A percentile compares a stretch with the other conserved stretches of the same genome.
phyloP scores from a whole-genome alignment of 2,113 vertebrate species.

The Bostrychus sinensis region DNA sequence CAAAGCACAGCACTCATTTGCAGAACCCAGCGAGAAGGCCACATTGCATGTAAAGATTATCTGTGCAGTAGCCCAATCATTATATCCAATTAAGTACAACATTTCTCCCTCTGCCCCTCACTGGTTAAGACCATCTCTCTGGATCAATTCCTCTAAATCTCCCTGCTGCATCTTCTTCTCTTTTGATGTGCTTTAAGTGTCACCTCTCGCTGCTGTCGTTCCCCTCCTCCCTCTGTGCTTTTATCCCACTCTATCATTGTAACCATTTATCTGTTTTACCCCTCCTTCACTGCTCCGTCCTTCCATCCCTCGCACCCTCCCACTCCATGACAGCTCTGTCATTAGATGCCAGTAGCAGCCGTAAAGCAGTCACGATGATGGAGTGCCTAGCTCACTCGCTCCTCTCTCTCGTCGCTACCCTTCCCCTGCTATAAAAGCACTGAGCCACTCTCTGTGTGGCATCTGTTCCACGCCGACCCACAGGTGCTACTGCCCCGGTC shows the following conservation, averaged over 20 bases:
- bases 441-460: conserved; percentile 61
- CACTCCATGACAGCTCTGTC: conserved; percentile 72
- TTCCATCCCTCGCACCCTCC: conserved; percentile 48
- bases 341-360: conserved; percentile 75
- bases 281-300: conserved; percentile 43
- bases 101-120: conserved; percentile 40
- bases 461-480: conserved; percentile 69
- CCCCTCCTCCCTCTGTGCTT: conserved; percentile 59
- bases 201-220: conserved; percentile 48
- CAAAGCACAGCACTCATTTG: conserved; percentile 38
- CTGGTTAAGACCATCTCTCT: conserved; percentile 43
- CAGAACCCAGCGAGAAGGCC: conserved; percentile 34
- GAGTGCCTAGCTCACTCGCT: conserved; percentile 60
- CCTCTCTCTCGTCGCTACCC: conserved; percentile 34
- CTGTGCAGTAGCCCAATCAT: conserved; percentile 56
- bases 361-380: conserved; percentile 78
- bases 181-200: conserved; percentile 49
- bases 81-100: conserved; percentile 63
- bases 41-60: conserved; percentile 56
- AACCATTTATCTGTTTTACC: conserved; percentile 76
- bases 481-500: conserved; percentile 67
- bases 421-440: conserved; percentile 68
- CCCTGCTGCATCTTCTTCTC: conserved; percentile 30
- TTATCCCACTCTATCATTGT: conserved; percentile 71
- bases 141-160: conserved; percentile 59